Percentiles rank a stretch among this genome's conserved stretches.
These are phyloP conservation scores for Polietes domitor DNA, from an alignment of 2,888 invertebrate species.

Conservation along the genomic window DNA sequence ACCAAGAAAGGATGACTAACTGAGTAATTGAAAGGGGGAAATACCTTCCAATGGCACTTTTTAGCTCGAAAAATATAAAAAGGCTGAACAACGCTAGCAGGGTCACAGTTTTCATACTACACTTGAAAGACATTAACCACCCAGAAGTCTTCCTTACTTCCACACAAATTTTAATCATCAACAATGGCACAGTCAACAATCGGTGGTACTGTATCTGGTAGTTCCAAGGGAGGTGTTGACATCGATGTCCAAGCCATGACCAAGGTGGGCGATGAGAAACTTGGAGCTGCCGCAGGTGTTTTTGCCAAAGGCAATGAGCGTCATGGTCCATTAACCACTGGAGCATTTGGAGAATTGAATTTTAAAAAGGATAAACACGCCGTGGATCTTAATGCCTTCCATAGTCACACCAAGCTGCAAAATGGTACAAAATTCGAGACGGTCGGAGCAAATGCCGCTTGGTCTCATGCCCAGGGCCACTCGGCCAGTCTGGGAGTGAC, in stretches of 20 bases:
- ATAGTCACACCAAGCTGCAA: conserved; percentile 70
- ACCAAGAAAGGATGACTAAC: background rate
- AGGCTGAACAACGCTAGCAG: background rate
- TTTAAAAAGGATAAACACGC: conserved; percentile 68
- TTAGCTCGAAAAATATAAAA: background rate
- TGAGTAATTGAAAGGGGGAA: background rate
- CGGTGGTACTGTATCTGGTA: conserved; percentile 67
- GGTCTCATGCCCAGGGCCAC: conserved; percentile 71
- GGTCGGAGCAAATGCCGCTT: conserved; percentile 72
- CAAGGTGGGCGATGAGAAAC: conserved; percentile 68
- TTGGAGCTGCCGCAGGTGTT: conserved; percentile 71
- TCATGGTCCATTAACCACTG: conserved; percentile 72
- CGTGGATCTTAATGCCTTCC: conserved; percentile 72
- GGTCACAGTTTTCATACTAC: conserved; percentile 32
- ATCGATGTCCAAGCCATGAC: conserved; percentile 65
- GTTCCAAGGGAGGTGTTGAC: conserved; percentile 71
- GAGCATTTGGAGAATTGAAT: conserved; percentile 72
- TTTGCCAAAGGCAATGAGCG: conserved; percentile 72
- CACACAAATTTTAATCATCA: background rate
- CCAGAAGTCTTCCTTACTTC: conserved; percentile 4
- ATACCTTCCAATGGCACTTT: background rate
- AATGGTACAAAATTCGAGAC: conserved; percentile 71
- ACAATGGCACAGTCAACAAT: conserved; percentile 57
- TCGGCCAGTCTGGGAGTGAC: conserved; percentile 71
- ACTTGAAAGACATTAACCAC: too few relatives aligned